Percentiles rank a stretch among this genome's conserved stretches.
Conservation (phyloP, 1,140 invertebrate species). For the Aphelinus certus region DNA sequence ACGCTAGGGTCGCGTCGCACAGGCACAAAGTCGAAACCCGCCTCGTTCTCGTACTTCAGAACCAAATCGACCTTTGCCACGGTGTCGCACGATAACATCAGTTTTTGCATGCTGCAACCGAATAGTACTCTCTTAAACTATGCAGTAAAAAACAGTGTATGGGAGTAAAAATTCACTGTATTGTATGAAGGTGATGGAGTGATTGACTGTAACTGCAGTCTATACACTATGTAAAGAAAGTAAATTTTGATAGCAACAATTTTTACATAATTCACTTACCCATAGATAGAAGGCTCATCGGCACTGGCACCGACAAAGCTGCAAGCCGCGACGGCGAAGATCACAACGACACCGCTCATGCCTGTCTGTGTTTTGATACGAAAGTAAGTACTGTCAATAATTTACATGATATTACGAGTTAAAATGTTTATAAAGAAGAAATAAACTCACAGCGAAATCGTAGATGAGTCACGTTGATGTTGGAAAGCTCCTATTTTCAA, state of each 20-base stretch:
- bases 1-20: not conserved
- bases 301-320: not conserved
- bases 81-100: conserved; percentile 28
- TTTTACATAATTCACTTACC: not conserved
- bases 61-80: conserved; percentile 26
- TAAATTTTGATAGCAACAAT: not conserved
- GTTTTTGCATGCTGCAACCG: conserved; percentile 37
- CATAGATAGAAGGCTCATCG: conserved; percentile 20
- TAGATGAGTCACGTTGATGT: no score
- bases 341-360: conserved; percentile 6
- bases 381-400: no score
- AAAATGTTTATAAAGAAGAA: no score
- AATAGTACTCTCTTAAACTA: not conserved
- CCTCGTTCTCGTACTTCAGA: not conserved
- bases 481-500: no score
- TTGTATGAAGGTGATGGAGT: not conserved
- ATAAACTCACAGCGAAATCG: no score
- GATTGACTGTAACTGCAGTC: not conserved
- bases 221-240: not conserved
- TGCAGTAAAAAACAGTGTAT: not conserved
- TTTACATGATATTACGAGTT: no score
- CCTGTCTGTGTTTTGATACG: not conserved
- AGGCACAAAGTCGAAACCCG: conserved; percentile 40
- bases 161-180: not conserved
- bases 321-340: not conserved